Conservation (phyloP, 2,888 invertebrate genomes). For the Xestia rhomboidea region DNA sequence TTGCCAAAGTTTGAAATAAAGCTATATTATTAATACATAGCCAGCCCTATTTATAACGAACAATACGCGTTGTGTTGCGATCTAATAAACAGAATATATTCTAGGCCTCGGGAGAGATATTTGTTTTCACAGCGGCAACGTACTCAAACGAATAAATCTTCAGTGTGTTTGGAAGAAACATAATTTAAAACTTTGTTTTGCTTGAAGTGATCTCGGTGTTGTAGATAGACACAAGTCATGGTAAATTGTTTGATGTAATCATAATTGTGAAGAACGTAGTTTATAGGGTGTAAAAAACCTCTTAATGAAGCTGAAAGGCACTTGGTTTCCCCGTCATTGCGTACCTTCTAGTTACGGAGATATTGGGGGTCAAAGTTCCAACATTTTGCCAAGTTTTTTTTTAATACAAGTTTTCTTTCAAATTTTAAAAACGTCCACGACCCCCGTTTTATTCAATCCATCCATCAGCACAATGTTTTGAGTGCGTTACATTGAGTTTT, state of each 20-base stretch:
- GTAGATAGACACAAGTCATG: slow-evolving; percentile 30
- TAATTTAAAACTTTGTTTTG: slow-evolving; percentile 66
- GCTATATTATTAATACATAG: slow-evolving; percentile 22
- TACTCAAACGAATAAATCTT: slow-evolving; percentile 62
- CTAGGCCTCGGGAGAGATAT: slow-evolving; percentile 48
- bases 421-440: no score
- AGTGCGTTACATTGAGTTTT: no score
- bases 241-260: slow-evolving; percentile 32
- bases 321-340: no score
- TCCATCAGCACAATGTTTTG: no score
- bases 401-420: no score
- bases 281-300: no score
- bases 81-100: slow-evolving; percentile 55
- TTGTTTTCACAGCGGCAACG: slow-evolving; percentile 56
- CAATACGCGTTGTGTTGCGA: slow-evolving; percentile 47
- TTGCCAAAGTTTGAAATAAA: slow-evolving; percentile 42
- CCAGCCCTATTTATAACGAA: slow-evolving; percentile 46
- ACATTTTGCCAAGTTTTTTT: no score
- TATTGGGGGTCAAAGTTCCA: no score
- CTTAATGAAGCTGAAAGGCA: no score
- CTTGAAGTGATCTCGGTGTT: slow-evolving; percentile 45
- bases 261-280: not conserved
- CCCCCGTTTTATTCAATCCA: no score
- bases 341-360: no score
- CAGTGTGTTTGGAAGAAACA: slow-evolving; percentile 55